Evolutionary conservation across 2,113 vertebrate species (phyloP), one percentile per base, ranked within the genome.

Genomic region (Tupaia tana): DNA sequence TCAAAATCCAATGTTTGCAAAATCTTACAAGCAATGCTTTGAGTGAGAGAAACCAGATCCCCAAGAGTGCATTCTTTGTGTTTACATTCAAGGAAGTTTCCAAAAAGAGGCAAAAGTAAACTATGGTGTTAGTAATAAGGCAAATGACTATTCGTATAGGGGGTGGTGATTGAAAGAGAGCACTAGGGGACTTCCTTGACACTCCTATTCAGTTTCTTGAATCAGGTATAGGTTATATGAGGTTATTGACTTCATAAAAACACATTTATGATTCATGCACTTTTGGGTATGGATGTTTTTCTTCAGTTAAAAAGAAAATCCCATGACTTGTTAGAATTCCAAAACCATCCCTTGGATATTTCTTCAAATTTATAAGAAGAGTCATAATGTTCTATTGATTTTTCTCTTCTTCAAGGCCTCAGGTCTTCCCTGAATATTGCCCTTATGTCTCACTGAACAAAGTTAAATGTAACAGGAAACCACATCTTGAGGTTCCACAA

Each of bases 291-390:
- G 15, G 16, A 63, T 59, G 24, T 59, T 86, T 67, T 34, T 82
- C 31, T 91, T 87, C 12, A 92, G 7, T 71, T 25, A 79, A 70
- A 93, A 93, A 85, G 20, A 61, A 52, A 64, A 84, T 43, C 31
- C 25, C 18, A 11, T 52, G 20, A 63, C 13, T 88, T 77, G 3
- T 25, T 92, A 89, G 74, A 82, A 78, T 92, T 91, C 67, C 18
- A 58, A 74, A 86, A 85, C 3, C 7, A 78, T 69, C 64, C 18
- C 22, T 19, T 20, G 43, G 29, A 58, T 29, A 31, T 67, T 67
- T 56, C 20, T 81, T 13, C 18, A 73, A 56, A 29, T 75, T 88
- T 78, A 6, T 19, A 88, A 54, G 56, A 34, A 56, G 2, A 91
- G 9, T 15, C 3, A n/a, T 18, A 25, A 58, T 64, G 34, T 31